Conservation (phyloP, 2,888 invertebrate genomes). For the Andrena flavipes region DNA sequence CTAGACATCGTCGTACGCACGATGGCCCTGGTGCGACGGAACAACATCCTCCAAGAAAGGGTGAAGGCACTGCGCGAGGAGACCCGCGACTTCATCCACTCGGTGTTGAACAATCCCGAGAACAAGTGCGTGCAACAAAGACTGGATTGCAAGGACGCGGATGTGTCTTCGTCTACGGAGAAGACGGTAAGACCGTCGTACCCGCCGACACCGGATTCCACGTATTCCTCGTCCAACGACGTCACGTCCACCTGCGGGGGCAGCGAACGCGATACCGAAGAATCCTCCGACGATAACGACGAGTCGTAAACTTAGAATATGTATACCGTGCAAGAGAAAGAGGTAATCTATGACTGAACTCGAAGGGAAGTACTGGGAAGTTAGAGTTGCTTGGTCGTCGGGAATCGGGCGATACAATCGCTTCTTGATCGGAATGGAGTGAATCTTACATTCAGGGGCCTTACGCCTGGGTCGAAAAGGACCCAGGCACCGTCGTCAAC, state of each 20-base stretch:
- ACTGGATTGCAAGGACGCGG: constrained; percentile 34
- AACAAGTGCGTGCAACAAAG: constrained; percentile 60
- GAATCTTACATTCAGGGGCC: background rate
- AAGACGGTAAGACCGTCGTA: constrained; percentile 27
- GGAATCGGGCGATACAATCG: background rate
- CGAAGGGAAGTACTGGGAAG: background rate
- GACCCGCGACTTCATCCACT: constrained; percentile 75
- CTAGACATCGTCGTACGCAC: constrained; percentile 77
- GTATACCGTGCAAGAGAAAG: background rate
- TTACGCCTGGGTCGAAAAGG: too few relatives aligned
- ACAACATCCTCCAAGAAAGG: constrained; percentile 77
- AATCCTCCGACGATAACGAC: constrained; percentile 28
- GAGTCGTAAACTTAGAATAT: constrained; percentile 35
- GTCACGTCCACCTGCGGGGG: constrained; percentile 40
- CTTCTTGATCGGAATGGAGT: background rate
- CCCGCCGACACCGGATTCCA: constrained; percentile 36
- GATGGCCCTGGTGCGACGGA: constrained; percentile 76
- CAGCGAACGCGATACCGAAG: constrained; percentile 40
- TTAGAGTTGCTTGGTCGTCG: constrained; percentile 1
- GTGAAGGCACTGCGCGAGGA: constrained; percentile 77
- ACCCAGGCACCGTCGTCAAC: too few relatives aligned
- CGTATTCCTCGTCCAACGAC: constrained; percentile 40
- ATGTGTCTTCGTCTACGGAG: constrained; percentile 54
- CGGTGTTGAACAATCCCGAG: constrained; percentile 75
- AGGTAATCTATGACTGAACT: constrained; percentile 21